Base-by-base conservation (phyloP, 2,797 vertebrate species). In the Brotula barbata region DNA sequence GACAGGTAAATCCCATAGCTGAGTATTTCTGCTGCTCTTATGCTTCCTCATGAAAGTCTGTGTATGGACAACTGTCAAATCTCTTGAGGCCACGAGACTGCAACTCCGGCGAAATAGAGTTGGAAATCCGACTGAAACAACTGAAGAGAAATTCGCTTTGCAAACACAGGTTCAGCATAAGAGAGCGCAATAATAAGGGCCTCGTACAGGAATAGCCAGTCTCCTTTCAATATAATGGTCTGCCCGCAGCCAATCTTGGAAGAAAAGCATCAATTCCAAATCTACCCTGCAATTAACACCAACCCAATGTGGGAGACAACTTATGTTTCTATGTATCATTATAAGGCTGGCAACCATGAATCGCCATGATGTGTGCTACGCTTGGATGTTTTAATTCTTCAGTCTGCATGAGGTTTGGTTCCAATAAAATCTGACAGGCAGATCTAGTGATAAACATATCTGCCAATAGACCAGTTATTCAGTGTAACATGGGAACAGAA, bases 1-100 rank as follows among this genome's bases (percentile, higher is more conserved):
- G 85, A 87, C 85, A 77, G 81, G 73, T 86, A 77, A 86, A 87
- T 85, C 85, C 85, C 83, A 80, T 11, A 31, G 82, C 78, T 79
- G 64, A 60, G 60, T 33, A 57, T 85, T 78, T 82, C 69, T 78
- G 71, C 77, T 71, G 68, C 78, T 80, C 60, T 73, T 64, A 64
- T 13, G 40, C 65, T 69, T 80, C 69, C 64, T 55, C 1, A 15
- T 73, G 62, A 81, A 82, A 87, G 77, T 77, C 56, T 67, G 64
- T 71, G 79, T 72, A 64, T 25, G 58, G 76, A 45, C 57, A 14
- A 48, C 74, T 60, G 37, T 50, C 44, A 14, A 39, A 39, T 82
- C 86, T 64, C 80, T 15, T 1, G 73, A 79, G 80, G 73, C 58
- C 11, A 0, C 5, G 2, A 77, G 65, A 72, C 68, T 71, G 72